Conservation (phyloP, 2,888 invertebrate species). For the Rhingia rostrata region DNA sequence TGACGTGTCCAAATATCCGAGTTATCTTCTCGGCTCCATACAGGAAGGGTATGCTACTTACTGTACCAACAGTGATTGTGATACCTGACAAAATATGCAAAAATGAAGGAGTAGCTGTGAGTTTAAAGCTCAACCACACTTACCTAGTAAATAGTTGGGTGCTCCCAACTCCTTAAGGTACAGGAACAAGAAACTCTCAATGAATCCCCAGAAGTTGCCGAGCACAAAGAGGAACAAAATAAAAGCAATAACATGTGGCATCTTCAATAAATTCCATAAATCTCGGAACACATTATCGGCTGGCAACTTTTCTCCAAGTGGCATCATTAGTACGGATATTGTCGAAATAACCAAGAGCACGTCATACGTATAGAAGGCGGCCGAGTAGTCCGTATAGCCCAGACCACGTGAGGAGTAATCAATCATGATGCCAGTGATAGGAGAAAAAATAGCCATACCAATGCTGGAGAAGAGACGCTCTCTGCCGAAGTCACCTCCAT, state of each 20-base stretch:
- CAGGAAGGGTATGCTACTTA: slow-evolving; percentile 92
- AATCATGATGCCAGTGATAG: slow-evolving; percentile 90
- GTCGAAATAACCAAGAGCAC: slow-evolving; percentile 89
- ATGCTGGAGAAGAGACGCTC: slow-evolving; percentile 91
- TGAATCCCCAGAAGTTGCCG: slow-evolving; percentile 94
- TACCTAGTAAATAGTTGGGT: slow-evolving; percentile 91
- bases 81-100: slow-evolving; percentile 84
- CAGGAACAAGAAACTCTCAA: slow-evolving; percentile 93
- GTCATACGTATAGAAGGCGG: slow-evolving; percentile 93
- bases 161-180: slow-evolving; percentile 93
- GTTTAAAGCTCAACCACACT: slow-evolving; percentile 76
- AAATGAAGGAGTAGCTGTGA: not conserved
- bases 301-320: slow-evolving; percentile 89
- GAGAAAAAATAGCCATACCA: slow-evolving; percentile 92
- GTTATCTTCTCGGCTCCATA: slow-evolving; percentile 93
- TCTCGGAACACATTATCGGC: slow-evolving; percentile 91
- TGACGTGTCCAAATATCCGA: slow-evolving; percentile 91
- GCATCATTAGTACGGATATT: slow-evolving; percentile 90
- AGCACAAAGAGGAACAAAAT: slow-evolving; percentile 91
- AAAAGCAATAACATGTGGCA: slow-evolving; percentile 91
- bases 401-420: slow-evolving; percentile 85
- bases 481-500: slow-evolving; percentile 91
- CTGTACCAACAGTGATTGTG: slow-evolving; percentile 92
- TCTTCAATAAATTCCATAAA: slow-evolving; percentile 88
- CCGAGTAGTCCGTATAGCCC: slow-evolving; percentile 92